Conservation (phyloP, 2,888 invertebrate species). For the Tachystola acroxantha region DNA sequence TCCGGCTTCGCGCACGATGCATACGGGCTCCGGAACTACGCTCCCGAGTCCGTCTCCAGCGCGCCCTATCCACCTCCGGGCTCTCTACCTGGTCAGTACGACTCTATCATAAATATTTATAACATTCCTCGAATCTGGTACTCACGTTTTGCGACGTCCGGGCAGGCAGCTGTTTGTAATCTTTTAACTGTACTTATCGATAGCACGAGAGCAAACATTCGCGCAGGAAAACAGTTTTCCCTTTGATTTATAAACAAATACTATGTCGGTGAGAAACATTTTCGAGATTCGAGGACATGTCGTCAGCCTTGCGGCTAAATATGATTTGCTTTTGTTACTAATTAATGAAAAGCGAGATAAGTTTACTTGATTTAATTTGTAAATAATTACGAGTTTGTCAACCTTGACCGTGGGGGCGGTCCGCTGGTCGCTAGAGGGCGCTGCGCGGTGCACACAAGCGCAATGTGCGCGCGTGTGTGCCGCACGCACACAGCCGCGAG, state of each 20-base stretch:
- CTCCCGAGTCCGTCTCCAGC: constrained; percentile 84
- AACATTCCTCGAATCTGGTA: constrained; percentile 31
- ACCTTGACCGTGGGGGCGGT: constrained; percentile 56
- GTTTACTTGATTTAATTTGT: constrained; percentile 46
- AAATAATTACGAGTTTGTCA: constrained; percentile 66
- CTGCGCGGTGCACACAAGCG: constrained; percentile 39
- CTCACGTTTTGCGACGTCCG: constrained; percentile 54
- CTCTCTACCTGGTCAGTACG: constrained; percentile 74
- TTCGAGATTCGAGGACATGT: constrained; percentile 18
- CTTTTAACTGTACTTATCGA: constrained; percentile 58
- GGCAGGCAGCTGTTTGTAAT: constrained; percentile 59
- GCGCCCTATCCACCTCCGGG: constrained; percentile 89
- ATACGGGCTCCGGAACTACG: constrained; percentile 86
- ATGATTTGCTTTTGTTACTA: constrained; percentile 17
- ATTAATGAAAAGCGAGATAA: constrained; percentile 22
- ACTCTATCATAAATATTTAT: constrained; percentile 26
- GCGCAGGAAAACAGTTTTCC: constrained; percentile 53
- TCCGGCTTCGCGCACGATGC: constrained; percentile 85
- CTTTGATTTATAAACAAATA: constrained; percentile 60
- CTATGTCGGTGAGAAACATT: constrained; percentile 14
- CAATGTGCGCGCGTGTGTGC: constrained; percentile 33
- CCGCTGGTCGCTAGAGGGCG: constrained; percentile 64
- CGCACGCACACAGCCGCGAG: constrained; percentile 41
- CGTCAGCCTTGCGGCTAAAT: constrained; percentile 12
- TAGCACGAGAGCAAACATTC: constrained; percentile 39